Evolutionary conservation across 2,113 vertebrate species (phyloP).

Genomic region (Halcyon senegalensis): DNA sequence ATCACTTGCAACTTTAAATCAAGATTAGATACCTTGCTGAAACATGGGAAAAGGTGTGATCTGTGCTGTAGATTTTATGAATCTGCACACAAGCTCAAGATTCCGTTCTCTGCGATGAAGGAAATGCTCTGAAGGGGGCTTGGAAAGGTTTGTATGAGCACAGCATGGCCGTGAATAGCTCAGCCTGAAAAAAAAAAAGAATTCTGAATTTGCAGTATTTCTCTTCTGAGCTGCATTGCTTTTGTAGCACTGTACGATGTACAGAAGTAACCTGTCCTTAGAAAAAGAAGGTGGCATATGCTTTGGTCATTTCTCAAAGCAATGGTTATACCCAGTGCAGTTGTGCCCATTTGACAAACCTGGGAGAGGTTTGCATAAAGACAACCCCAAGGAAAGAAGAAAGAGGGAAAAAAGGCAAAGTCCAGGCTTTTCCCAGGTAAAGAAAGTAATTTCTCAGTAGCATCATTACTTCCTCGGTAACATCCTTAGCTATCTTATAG

Average conservation of each 20-base stretch:
- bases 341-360: not conserved
- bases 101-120: not conserved
- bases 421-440: not conserved
- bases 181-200: not conserved
- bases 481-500: not conserved
- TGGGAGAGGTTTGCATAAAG: not conserved
- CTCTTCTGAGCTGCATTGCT: not conserved
- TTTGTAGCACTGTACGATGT: not conserved
- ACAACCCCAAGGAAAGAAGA: not conserved
- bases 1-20: not conserved
- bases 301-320: not conserved
- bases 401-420: not conserved
- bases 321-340: not conserved
- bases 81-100: not conserved
- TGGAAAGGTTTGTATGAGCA: not conserved
- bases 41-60: not conserved
- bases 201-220: not conserved
- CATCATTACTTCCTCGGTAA: not conserved
- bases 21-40: not conserved
- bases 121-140: not conserved
- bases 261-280: not conserved
- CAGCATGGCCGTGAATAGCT: not conserved
- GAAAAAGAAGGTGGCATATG: not conserved
- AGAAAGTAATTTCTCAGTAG: not conserved
- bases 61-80: not conserved